phyloP scores from a whole-genome alignment of 2,888 invertebrate genomes.

The Lissocephala sabroskyi region DNA sequence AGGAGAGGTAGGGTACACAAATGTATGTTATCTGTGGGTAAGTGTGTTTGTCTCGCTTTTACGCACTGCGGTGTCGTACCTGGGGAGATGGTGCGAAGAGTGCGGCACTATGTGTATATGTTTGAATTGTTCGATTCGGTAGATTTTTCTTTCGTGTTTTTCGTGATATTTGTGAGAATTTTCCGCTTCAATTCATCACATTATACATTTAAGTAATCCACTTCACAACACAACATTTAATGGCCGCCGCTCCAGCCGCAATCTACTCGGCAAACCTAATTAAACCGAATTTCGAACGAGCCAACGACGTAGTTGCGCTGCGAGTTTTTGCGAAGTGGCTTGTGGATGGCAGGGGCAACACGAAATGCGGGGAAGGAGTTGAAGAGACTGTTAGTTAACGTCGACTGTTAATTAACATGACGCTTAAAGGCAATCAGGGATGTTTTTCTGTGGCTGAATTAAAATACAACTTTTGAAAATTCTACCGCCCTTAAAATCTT shows the following conservation, averaged over 20 bases:
- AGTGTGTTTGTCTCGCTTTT: slow-evolving; percentile 31
- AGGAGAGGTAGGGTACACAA: slow-evolving; percentile 62
- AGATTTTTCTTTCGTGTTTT: slow-evolving; percentile 52
- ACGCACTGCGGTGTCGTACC: slow-evolving; percentile 43
- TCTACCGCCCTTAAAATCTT: too few relatives aligned
- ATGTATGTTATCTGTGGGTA: slow-evolving; percentile 51
- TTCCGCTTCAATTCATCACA: slow-evolving; percentile 31
- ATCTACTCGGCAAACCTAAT: slow-evolving; percentile 27
- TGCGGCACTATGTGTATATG: slow-evolving; percentile 48
- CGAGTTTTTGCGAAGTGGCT: too few relatives aligned
- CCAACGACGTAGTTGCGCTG: too few relatives aligned
- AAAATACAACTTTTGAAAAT: too few relatives aligned
- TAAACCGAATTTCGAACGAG: slow-evolving; percentile 45
- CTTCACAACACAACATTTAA: slow-evolving; percentile 36
- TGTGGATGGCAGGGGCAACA: too few relatives aligned
- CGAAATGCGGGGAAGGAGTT: too few relatives aligned
- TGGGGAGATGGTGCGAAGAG: slow-evolving; percentile 33
- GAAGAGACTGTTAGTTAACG: too few relatives aligned
- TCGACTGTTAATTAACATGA: too few relatives aligned
- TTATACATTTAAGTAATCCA: slow-evolving; percentile 40
- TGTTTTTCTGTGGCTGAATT: too few relatives aligned
- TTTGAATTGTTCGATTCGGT: slow-evolving; percentile 57
- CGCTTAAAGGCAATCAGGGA: too few relatives aligned
- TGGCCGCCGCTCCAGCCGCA: slow-evolving; percentile 26
- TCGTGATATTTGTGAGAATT: too few relatives aligned